phyloP scores from a whole-genome alignment of 2,797 vertebrate genomes.

The Poeciliopsis infans region DNA sequence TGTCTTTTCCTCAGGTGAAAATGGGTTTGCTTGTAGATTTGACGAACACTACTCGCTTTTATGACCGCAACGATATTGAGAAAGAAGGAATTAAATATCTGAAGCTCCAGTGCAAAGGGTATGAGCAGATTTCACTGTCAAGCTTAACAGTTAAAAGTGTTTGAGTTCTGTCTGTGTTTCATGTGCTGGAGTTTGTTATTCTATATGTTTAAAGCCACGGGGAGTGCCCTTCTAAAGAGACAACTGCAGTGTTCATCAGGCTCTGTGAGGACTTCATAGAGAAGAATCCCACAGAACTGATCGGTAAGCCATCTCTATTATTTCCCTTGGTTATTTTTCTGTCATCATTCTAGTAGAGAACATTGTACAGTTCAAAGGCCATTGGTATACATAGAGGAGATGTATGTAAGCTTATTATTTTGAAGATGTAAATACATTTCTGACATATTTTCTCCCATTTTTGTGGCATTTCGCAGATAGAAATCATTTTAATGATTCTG shows the following conservation, averaged over 20 bases:
- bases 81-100: constrained; percentile 94
- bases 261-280: constrained; percentile 91
- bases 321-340: neutral
- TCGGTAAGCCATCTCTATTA: constrained; percentile 80
- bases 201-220: constrained; percentile 83
- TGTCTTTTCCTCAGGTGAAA: constrained; percentile 85
- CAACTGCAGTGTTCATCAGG: constrained; percentile 89
- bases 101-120: constrained; percentile 98
- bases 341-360: too few relatives aligned
- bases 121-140: constrained; percentile 45
- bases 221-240: constrained; percentile 91
- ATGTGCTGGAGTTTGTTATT: neutral
- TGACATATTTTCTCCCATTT: too few relatives aligned
- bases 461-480: too few relatives aligned
- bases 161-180: neutral
- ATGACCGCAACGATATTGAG: constrained; percentile 94
- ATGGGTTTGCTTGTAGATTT: constrained; percentile 96
- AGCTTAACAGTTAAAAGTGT: neutral
- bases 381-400: too few relatives aligned
- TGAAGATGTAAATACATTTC: too few relatives aligned
- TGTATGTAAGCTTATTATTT: too few relatives aligned
- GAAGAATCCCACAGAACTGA: constrained; percentile 92
- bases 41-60: constrained; percentile 96
- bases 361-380: too few relatives aligned
- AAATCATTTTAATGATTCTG: too few relatives aligned